Evolutionary conservation across 2,113 vertebrate genomes (phyloP), one percentile per base, ranked within the genome.

Genomic region (Hippoglossus stenolepis): DNA sequence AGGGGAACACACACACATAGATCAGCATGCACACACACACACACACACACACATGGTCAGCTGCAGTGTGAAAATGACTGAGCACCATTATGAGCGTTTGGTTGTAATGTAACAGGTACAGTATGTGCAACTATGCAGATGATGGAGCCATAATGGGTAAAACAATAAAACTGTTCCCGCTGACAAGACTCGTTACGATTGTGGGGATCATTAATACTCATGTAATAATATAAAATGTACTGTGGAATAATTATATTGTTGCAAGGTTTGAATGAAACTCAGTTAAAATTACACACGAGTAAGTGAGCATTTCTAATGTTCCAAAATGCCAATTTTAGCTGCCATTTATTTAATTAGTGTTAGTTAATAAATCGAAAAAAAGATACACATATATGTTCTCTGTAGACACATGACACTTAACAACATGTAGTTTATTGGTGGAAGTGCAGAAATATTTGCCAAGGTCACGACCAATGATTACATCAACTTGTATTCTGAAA

Each of bases 281-380:
- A 45, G 47, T 57, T 35, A 31, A 45, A 45, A 12, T 45, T 35
- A 47, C 20, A 9, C 13, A 45, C 21, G 28, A 45, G 14, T 49
- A 20, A 59, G 1, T 35, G 26, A 35, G 26, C 20, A 11, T 38
- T 24, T 64, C 17, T 53, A 35, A 70, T 57, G 47, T 24, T 20
- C 20, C 20, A 61, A 54, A 43, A 31, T 60, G 28, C 6, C 14
- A 45, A 15, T 51, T 51, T 51, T 5, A 20, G 5, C 47, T 51
- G 4, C 10, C 35, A 47, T 66, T 14, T 62, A 49, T 38, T 14
- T 62, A 35, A 67, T 79, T 15, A 66, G 60, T 61, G 43, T 56
- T 54, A n/a, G n/a, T 57, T 49, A 18, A 54, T 54, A n/a, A 54
- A 2, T 54, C 9, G 4, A 51, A 54, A 20, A n/a, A 15, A 4